Evolutionary conservation across 1,140 invertebrate genomes (phyloP).

Genomic region (Magallana ariakensis): DNA sequence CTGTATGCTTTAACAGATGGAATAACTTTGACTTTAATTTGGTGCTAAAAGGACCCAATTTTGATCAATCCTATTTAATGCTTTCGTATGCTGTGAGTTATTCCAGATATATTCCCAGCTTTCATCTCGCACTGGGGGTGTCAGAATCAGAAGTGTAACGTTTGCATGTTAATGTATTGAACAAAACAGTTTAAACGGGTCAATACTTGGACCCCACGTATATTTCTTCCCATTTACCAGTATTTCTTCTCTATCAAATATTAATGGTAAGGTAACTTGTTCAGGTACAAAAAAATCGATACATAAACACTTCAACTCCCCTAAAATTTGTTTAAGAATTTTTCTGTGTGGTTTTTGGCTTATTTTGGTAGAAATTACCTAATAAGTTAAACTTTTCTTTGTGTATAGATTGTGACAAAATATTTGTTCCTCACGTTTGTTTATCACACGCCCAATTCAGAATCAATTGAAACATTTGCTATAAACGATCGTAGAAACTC

Average conservation of each 20-base stretch:
- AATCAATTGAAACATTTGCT: slow-evolving; percentile 6
- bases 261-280: not conserved
- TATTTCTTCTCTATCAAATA: slow-evolving; percentile 15
- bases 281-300: not conserved
- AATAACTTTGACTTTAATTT: too few species aligned
- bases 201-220: not conserved
- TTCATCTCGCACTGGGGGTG: not conserved
- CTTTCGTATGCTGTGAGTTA: too few species aligned
- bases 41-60: too few species aligned
- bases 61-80: too few species aligned
- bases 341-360: not conserved
- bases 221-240: not conserved
- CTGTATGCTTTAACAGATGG: too few species aligned
- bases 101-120: too few species aligned
- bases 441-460: not conserved
- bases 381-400: not conserved
- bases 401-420: not conserved
- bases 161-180: slow-evolving; percentile 4
- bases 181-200: not conserved
- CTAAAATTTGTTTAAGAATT: slow-evolving; percentile 22
- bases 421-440: slow-evolving; percentile 6
- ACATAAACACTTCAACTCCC: slow-evolving; percentile 14
- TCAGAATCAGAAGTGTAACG: not conserved
- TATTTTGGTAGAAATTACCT: slow-evolving; percentile 1
- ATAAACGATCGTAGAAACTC: too few species aligned